Evolutionary conservation across 2,113 vertebrate species (phyloP).

Genomic region (Salvator merianae): DNA sequence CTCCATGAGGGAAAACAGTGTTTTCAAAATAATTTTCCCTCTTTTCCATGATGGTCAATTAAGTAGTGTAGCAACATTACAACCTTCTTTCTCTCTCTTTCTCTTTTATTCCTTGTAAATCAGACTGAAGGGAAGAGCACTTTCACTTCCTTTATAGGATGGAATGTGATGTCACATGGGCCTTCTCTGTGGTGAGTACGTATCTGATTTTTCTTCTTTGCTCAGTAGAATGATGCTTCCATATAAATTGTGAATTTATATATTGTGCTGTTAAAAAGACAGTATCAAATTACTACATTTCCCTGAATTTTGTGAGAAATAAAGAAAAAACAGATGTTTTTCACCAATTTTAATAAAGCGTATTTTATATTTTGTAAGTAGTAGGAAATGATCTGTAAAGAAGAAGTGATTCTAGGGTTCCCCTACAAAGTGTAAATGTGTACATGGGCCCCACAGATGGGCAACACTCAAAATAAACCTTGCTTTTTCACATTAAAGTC

Average conservation of each 20-base stretch:
- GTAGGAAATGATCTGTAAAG: not conserved
- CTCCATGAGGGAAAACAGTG: not conserved
- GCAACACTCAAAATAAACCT: too few species aligned
- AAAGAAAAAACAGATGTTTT: not conserved
- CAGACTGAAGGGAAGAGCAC: constrained; percentile 80
- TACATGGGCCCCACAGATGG: too few species aligned
- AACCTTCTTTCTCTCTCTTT: constrained; percentile 79
- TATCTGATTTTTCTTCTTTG: constrained; percentile 73
- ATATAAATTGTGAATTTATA: constrained; percentile 29
- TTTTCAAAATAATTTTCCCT: constrained; percentile 43
- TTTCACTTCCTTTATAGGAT: constrained; percentile 82
- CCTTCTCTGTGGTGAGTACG: constrained; percentile 81
- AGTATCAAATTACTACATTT: not conserved
- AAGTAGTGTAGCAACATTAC: constrained; percentile 74
- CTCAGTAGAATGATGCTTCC: constrained; percentile 48
- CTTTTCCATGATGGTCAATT: constrained; percentile 51
- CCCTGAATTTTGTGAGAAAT: not conserved
- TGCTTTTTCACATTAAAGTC: not conserved
- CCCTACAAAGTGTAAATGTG: too few species aligned
- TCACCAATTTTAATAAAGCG: not conserved
- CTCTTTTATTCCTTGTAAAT: constrained; percentile 79
- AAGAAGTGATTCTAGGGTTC: too few species aligned
- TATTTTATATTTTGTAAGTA: not conserved
- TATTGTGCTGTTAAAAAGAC: constrained; percentile 11
- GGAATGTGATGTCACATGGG: constrained; percentile 80